Evolutionary conservation across 2,888 invertebrate species (phyloP).

Genomic region (Syrphus vitripennis): DNA sequence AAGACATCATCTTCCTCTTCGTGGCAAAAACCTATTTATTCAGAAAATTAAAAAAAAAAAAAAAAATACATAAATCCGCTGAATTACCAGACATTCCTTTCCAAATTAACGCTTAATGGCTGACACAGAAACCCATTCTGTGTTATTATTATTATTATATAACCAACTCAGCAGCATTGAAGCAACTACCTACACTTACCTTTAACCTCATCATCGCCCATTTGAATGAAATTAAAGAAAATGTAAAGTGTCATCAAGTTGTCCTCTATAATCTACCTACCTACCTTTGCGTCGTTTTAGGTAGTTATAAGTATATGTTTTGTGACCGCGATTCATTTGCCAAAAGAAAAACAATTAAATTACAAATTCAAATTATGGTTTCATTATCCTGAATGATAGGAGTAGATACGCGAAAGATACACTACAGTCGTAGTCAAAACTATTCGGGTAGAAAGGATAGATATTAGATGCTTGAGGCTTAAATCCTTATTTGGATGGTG

Average conservation of each 20-base stretch:
- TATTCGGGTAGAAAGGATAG: no score
- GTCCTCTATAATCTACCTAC: no score
- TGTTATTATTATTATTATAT: neutral
- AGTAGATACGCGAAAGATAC: constrained; percentile 20
- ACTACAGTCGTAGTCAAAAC: neutral
- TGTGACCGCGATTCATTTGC: constrained; percentile 52
- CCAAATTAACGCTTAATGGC: constrained; percentile 44
- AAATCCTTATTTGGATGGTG: no score
- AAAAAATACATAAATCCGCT: neutral
- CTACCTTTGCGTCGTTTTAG: no score
- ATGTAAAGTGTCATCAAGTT: constrained; percentile 30
- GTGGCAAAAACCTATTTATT: neutral
- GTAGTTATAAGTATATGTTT: neutral
- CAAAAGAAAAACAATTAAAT: constrained; percentile 56
- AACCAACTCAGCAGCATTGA: constrained; percentile 4
- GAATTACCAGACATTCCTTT: constrained; percentile 35
- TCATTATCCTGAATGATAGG: constrained; percentile 35
- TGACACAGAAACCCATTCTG: constrained; percentile 24
- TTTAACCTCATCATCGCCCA: constrained; percentile 39
- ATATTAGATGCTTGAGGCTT: no score
- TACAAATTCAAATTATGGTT: constrained; percentile 69
- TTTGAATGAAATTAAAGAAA: constrained; percentile 20
- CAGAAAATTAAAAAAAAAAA: neutral
- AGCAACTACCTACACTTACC: neutral
- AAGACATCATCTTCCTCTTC: constrained; percentile 19